phyloP scores from a whole-genome alignment of 2,797 vertebrate genomes.

The Leptodactylus fallax region DNA sequence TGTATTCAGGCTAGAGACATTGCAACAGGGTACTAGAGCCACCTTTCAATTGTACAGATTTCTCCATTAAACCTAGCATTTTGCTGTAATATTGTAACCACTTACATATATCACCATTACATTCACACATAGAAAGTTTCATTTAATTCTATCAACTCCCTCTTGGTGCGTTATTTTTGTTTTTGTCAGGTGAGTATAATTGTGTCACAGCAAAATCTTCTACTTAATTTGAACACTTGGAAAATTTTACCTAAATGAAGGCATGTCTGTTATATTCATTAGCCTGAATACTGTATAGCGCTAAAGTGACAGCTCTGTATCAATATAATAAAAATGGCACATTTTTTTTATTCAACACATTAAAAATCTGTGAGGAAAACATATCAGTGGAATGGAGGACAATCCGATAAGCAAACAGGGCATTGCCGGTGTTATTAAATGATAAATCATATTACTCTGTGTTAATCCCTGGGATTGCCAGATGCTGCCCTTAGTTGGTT shows the following conservation, averaged over 20 bases:
- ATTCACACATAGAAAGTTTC: too few species aligned
- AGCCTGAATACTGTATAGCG: neutral
- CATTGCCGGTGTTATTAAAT: constrained; percentile 40
- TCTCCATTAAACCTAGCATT: too few species aligned
- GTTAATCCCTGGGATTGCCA: constrained; percentile 31
- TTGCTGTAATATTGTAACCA: too few species aligned
- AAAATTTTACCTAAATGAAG: too few species aligned
- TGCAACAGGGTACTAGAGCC: too few species aligned
- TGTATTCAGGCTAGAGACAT: too few species aligned
- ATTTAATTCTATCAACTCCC: too few species aligned
- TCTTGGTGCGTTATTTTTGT: too few species aligned
- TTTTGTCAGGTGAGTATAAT: neutral
- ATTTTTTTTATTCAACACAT: neutral
- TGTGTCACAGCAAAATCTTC: too few species aligned
- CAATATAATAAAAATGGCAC: neutral
- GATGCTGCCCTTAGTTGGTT: constrained; percentile 40
- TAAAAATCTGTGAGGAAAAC: neutral
- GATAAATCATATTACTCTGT: constrained; percentile 52
- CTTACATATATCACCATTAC: too few species aligned
- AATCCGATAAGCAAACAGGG: constrained; percentile 15
- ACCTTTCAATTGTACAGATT: too few species aligned
- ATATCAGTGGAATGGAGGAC: neutral
- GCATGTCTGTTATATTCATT: neutral
- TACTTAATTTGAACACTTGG: too few species aligned
- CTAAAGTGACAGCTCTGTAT: neutral